A percentile compares a stretch with the other conserved stretches of the same genome.
These are phyloP conservation scores for Lucilia cuprina DNA, from an alignment of 1,140 invertebrate species.

Conservation along the genomic window DNA sequence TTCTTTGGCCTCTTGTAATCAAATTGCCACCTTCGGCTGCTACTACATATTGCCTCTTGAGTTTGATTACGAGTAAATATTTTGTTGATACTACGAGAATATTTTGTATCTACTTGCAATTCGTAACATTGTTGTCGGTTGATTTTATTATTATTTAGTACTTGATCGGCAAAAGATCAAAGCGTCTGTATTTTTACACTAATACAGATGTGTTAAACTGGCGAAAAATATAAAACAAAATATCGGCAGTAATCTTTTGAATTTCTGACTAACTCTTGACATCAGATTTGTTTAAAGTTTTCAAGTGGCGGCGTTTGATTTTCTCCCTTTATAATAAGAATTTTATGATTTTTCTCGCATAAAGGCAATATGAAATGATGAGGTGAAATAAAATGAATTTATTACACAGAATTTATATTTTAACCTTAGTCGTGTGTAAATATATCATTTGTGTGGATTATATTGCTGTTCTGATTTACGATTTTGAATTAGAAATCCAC, in stretches of 20 bases:
- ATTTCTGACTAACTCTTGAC: conserved; percentile 4
- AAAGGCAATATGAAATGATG: not conserved
- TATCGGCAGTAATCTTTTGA: conserved; percentile 15
- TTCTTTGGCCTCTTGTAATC: not conserved
- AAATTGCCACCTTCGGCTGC: conserved; percentile 2
- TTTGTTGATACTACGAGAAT: not conserved
- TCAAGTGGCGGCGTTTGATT: conserved; percentile 6
- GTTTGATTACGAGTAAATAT: not conserved
- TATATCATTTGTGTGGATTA: too few species aligned
- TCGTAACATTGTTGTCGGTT: too few species aligned
- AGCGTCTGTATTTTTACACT: not conserved
- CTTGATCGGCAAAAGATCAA: conserved; percentile 20
- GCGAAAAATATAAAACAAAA: conserved; percentile 20
- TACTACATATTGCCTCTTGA: not conserved
- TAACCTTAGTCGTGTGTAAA: too few species aligned
- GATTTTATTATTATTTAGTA: not conserved
- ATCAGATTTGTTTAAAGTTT: not conserved
- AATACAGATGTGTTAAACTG: not conserved
- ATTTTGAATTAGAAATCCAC: too few species aligned
- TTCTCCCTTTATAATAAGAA: not conserved
- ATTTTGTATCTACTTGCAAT: not conserved
- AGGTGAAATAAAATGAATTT: not conserved
- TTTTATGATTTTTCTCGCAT: not conserved
- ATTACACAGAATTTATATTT: not conserved
- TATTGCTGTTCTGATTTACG: too few species aligned